These are phyloP conservation scores for Oncorhynchus mykiss DNA, from an alignment of 2,113 vertebrate genomes.

Conservation along the genomic window DNA sequence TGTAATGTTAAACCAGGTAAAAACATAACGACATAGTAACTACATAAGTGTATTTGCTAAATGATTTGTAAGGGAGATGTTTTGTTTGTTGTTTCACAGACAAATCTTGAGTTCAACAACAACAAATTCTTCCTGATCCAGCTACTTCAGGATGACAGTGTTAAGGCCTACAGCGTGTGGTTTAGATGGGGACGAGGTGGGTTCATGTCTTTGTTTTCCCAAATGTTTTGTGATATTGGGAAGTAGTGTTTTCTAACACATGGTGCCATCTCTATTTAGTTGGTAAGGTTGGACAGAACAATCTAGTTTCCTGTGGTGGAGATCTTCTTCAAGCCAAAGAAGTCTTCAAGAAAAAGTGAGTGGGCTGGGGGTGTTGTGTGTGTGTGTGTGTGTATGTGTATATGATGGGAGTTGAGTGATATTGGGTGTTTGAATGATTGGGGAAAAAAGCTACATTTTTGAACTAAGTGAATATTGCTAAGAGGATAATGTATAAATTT, in stretches of 20 bases:
- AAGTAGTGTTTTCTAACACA: not conserved
- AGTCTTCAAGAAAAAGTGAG: constrained; percentile 85
- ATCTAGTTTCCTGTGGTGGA: constrained; percentile 70
- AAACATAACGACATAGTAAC: not conserved
- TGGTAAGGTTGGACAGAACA: constrained; percentile 84
- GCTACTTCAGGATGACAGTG: constrained; percentile 80
- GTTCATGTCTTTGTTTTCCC: not conserved
- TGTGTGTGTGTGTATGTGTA: not conserved
- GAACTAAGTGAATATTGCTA: too few species aligned
- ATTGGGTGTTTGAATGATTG: not conserved
- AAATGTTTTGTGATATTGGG: not conserved
- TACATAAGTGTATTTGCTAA: not conserved
- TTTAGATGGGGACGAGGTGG: constrained; percentile 88
- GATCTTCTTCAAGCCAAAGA: constrained; percentile 84
- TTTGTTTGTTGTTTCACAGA: constrained; percentile 64
- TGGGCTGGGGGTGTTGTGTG: constrained; percentile 17
- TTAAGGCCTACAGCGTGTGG: constrained; percentile 83
- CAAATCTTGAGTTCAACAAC: constrained; percentile 90
- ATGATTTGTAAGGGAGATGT: not conserved
- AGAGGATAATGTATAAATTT: not conserved
- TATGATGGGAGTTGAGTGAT: not conserved
- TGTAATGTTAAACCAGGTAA: constrained; percentile 88
- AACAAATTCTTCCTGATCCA: constrained; percentile 93
- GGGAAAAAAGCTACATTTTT: too few species aligned
- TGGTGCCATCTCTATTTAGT: constrained; percentile 62